A percentile compares a stretch with the other conserved stretches of the same genome.
phyloP scores from a whole-genome alignment of 2,888 invertebrate genomes.

The Arctia plantaginis region DNA sequence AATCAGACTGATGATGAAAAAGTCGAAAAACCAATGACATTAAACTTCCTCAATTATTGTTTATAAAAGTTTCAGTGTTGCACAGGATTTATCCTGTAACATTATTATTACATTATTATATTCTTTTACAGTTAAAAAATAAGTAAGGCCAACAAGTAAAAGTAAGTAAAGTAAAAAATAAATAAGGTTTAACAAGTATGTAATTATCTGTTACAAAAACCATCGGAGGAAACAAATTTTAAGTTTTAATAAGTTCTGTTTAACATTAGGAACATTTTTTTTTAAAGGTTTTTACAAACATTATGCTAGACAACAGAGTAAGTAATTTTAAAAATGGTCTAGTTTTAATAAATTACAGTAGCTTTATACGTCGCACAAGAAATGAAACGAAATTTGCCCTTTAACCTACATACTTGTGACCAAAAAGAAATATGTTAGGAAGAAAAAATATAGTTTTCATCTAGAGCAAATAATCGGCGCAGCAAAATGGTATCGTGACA shows the following conservation, averaged over 20 bases:
- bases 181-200: not conserved
- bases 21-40: not conserved
- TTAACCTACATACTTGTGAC: conserved; percentile 1
- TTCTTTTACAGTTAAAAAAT: not conserved
- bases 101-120: no score
- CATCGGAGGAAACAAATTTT: not conserved
- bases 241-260: not conserved
- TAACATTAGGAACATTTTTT: not conserved
- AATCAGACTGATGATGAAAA: no score
- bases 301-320: no score
- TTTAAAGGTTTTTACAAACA: not conserved
- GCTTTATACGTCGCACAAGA: not conserved
- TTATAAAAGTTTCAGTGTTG: no score
- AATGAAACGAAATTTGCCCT: not conserved
- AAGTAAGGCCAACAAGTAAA: no score
- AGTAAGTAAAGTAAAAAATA: no score
- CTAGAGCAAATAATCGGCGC: conserved; percentile 65
- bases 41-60: no score
- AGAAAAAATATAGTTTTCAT: conserved; percentile 50
- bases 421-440: conserved; percentile 28
- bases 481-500: conserved; percentile 84
- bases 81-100: no score
- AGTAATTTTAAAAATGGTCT: not conserved
- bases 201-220: not conserved
- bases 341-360: not conserved